Evolutionary conservation across 2,888 invertebrate species (phyloP), one percentile per base, ranked within the genome.

Genomic region (Ophion ventricosus): DNA sequence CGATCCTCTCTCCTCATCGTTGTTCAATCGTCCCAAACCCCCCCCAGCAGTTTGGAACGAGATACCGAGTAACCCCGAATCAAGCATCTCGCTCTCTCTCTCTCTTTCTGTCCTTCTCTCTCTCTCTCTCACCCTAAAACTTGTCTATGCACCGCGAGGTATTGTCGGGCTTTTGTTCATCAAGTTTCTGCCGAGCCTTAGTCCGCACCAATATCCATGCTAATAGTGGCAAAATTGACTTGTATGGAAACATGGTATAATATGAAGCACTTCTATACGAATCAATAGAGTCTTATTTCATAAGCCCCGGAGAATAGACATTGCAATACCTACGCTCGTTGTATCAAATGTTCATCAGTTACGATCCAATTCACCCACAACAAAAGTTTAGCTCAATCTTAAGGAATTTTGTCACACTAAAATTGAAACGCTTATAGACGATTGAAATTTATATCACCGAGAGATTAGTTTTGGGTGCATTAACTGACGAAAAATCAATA

Each of bases 81-180:
- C 57, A 54, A 81, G 40, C 57, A 56, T 25, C 20, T 70, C 56
- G 56, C 69, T 74, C 75, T 63, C 35, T 54, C 10, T 40, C 40
- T 40, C 40, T 10, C 40, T 40, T n/a, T n/a, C n/a, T n/a, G n/a
- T n/a, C n/a, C n/a, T n/a, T n/a, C n/a, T 25, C 20, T 70, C 56
- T 56, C 69, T 74, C 75, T 11, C 49, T 63, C 5, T 67, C 20
- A 49, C 77, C 61, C 70, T 35, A 66, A 66, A 88, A 90, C 85
- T 88, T 88, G 82, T 54, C 43, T 69, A 76, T 75, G 54, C 73
- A 83, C 87, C 89, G 84, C 20, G 85, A 88, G 88, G 89, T 89
- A 90, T 89, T 89, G 87, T 90, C 88, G 77, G 87, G 88, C 84
- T 85, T 90, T 89, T 87, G 84, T 85, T 86, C 73, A 29, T 79